These are phyloP conservation scores for Bemisia tabaci DNA, from an alignment of 1,140 invertebrate species.

Conservation along the genomic window DNA sequence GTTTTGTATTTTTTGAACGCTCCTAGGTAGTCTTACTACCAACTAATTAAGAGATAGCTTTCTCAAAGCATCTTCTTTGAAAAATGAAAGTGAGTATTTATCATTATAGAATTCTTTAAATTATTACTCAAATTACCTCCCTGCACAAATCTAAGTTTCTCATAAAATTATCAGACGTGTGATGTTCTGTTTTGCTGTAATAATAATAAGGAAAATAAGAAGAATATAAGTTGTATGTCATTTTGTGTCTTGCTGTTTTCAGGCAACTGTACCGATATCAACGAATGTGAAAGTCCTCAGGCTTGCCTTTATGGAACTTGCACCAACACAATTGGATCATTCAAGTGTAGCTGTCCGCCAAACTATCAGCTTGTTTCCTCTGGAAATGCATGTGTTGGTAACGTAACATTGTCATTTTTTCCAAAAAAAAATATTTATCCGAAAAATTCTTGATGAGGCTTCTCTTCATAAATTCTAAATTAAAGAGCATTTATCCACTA, in stretches of 20 bases:
- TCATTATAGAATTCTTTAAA: background rate
- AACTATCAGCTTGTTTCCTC: slow-evolving; percentile 45
- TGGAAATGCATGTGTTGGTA: slow-evolving; percentile 57
- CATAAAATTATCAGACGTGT: too few species aligned
- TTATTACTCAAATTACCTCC: slow-evolving; percentile 1
- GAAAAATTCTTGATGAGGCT: background rate
- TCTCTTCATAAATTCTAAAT: slow-evolving; percentile 3
- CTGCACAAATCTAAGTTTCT: too few species aligned
- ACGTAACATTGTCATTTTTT: slow-evolving; percentile 17
- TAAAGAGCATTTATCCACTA: too few species aligned
- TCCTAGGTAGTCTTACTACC: too few species aligned
- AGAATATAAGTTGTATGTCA: too few species aligned
- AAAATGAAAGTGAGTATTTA: background rate
- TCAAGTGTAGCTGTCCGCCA: slow-evolving; percentile 38
- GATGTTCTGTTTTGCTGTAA: too few species aligned
- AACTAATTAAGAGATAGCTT: too few species aligned
- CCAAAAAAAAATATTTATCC: background rate
- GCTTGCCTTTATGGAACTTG: slow-evolving; percentile 42
- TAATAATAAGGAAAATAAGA: too few species aligned
- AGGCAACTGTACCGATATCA: slow-evolving; percentile 41
- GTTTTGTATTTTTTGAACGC: too few species aligned
- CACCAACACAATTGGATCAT: slow-evolving; percentile 41
- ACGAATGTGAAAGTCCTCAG: slow-evolving; percentile 45
- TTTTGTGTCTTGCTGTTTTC: too few species aligned
- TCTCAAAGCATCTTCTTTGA: background rate